Evolutionary conservation across 2,888 invertebrate species (phyloP).

Genomic region (Desoria tigrina): DNA sequence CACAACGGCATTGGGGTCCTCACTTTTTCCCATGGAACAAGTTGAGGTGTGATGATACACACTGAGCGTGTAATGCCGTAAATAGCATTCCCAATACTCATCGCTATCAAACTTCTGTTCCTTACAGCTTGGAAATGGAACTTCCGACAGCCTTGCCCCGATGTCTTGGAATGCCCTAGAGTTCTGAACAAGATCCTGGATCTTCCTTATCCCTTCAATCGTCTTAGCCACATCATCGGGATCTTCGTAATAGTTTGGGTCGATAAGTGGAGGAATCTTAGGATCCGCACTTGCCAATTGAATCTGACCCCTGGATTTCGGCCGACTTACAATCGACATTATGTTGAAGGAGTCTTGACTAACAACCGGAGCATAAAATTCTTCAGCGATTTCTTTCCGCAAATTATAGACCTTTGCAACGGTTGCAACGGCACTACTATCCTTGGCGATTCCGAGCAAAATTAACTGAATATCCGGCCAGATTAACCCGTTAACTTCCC

Average conservation of each 20-base stretch:
- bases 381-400: constrained; percentile 13
- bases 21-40: constrained; percentile 30
- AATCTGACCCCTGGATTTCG: constrained; percentile 35
- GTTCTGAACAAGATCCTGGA: constrained; percentile 41
- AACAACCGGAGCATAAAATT: constrained; percentile 35
- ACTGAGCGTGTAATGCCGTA: constrained; percentile 24
- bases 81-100: constrained; percentile 49
- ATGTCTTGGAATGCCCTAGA: constrained; percentile 40
- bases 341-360: constrained; percentile 34
- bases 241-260: constrained; percentile 42
- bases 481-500: constrained; percentile 21
- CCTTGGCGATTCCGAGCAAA: constrained; percentile 33
- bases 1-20: constrained; percentile 29
- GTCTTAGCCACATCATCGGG: constrained; percentile 28
- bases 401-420: constrained; percentile 34
- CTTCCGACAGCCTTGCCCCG: constrained; percentile 39
- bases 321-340: constrained; percentile 29
- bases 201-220: constrained; percentile 35
- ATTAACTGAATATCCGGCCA: constrained; percentile 42
- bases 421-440: constrained; percentile 30
- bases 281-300: constrained; percentile 31
- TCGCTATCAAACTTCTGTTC: constrained; percentile 35
- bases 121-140: constrained; percentile 45
- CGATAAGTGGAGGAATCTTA: constrained; percentile 27
- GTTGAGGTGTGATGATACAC: constrained; percentile 36